Base-by-base conservation (phyloP, 2,113 vertebrate genomes). In the Cochlearius cochlearius region DNA sequence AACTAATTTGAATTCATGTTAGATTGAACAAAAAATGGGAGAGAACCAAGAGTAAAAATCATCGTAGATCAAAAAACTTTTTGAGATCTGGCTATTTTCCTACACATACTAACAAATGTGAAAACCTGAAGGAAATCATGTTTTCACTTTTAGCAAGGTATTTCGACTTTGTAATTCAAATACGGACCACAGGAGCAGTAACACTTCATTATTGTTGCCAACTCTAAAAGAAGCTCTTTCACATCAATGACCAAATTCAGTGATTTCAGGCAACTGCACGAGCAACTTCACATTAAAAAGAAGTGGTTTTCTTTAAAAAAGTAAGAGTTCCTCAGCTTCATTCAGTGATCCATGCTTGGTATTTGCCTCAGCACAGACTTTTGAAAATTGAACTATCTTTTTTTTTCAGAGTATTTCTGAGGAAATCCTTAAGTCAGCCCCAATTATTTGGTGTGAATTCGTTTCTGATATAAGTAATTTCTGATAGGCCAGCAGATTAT, bases 271-370 rank as follows among this genome's bases (percentile, higher is more conserved):
- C 47, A 83, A 78, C 89, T 34, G 19, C 25, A 58, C 6, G 4
- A 78, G 25, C 50, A 86, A 52, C 12, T 43, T 67, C n/a, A 50
- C 22, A 55, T 25, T 26, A 29, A 66, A 85, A 74, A 83, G 10
- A 78, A 89, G 50, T 38, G 3, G 4, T 38, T 78, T 74, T 71
- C 36, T 56, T 81, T 39, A 71, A 79, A 78, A 88, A 91, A 72
- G 8, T 1, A 58, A 49, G 53, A 88, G 47, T 63, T 74, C 18
- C 20, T 59, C 25, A 59, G n/a, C 49, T 76, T 67, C 2, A 43
- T 53, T 66, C 0, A 0, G 11, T 71, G 63, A 62, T 49, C 43
- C 1, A 1, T 82, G 13, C 9, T 32, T 74, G 36, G 19, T 55
- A 22, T 43, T 76, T 85, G 25, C 29, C 27, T 76, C n/a, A 85